A percentile compares a stretch with the other conserved stretches of the same genome.
phyloP scores from a whole-genome alignment of 2,113 vertebrate genomes.

The Pterocles gutturalis region DNA sequence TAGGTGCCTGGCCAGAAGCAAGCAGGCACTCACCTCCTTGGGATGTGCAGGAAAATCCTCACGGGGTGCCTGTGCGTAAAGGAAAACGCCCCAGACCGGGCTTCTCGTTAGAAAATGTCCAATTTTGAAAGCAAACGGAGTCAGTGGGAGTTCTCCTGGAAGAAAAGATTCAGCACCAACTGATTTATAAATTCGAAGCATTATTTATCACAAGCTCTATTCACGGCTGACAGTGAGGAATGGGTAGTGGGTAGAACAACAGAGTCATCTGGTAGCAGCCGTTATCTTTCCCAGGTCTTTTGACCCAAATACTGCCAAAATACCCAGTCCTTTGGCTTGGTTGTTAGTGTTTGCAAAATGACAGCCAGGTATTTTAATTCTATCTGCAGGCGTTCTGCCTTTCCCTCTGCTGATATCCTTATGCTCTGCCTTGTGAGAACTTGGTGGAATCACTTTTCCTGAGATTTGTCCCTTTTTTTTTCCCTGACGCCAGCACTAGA shows the following conservation, averaged over 20 bases:
- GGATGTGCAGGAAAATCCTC: not conserved
- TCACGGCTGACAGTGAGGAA: not conserved
- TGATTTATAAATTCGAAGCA: not conserved
- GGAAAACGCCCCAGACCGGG: not conserved
- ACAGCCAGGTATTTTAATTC: not conserved
- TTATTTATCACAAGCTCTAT: not conserved
- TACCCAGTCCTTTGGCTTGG: not conserved
- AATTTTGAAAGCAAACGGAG: not conserved
- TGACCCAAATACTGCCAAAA: not conserved
- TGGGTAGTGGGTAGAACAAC: not conserved
- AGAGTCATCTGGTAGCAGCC: not conserved
- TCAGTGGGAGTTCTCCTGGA: not conserved
- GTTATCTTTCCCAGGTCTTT: not conserved
- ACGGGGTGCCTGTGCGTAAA: not conserved
- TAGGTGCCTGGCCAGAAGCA: not conserved
- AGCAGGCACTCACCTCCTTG: not conserved
- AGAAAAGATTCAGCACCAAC: not conserved
- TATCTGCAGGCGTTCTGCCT: not conserved
- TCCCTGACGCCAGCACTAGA: not conserved
- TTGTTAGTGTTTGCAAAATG: not conserved
- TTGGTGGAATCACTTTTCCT: not conserved
- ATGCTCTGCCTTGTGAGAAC: not conserved
- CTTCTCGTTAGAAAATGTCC: not conserved
- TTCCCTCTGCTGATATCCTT: not conserved
- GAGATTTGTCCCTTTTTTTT: not conserved